phyloP scores from a whole-genome alignment of 2,888 invertebrate genomes.

The Sinhomidia bicolor region DNA sequence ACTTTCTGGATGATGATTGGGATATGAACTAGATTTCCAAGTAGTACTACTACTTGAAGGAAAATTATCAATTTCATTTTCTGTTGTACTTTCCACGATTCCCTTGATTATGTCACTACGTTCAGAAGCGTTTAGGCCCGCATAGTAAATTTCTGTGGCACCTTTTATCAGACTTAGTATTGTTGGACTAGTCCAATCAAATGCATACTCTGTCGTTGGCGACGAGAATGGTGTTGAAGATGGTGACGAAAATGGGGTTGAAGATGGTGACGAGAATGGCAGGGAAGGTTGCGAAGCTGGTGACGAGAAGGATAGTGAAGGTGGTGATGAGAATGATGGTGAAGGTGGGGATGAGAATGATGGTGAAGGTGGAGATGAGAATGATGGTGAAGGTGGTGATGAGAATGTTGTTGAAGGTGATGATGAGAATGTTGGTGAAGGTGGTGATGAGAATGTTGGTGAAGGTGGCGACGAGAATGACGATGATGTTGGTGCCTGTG shows the following conservation, averaged over 20 bases:
- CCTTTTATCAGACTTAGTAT: not conserved
- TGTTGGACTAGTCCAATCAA: slow-evolving; percentile 28
- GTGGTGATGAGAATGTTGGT: not conserved
- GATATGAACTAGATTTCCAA: not conserved
- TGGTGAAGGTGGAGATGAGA: not conserved
- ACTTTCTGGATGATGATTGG: not conserved
- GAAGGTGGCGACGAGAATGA: not conserved
- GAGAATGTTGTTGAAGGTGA: not conserved
- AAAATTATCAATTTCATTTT: not conserved
- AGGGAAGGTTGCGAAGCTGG: not conserved
- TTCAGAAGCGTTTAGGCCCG: not conserved
- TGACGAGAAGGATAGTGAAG: not conserved
- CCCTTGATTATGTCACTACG: not conserved
- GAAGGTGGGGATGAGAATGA: not conserved
- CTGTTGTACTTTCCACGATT: not conserved
- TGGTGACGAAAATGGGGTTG: not conserved
- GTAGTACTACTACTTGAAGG: not conserved
- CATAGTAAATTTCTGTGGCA: slow-evolving; percentile 8
- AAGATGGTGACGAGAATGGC: not conserved
- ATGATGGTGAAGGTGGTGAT: not conserved
- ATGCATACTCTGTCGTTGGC: too few relatives aligned
- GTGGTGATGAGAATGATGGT: not conserved
- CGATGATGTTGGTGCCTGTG: too few relatives aligned
- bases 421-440: not conserved
- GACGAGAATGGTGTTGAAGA: not conserved